These are phyloP conservation scores for Sminthurides bifidus DNA, from an alignment of 1,140 invertebrate species.

Conservation along the genomic window DNA sequence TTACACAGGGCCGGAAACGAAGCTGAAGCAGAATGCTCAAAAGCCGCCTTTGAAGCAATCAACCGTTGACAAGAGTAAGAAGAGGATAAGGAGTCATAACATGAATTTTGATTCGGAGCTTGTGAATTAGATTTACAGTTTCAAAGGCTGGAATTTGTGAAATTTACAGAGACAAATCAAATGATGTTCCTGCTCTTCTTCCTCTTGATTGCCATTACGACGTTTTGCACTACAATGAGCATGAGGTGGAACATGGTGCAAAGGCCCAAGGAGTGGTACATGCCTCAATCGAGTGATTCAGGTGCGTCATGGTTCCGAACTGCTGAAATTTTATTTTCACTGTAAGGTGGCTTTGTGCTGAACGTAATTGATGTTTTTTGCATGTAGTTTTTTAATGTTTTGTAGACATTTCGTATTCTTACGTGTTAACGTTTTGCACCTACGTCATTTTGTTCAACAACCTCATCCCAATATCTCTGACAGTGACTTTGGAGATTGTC, in stretches of 20 bases:
- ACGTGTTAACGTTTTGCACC: constrained; percentile 90
- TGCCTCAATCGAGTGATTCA: too few species aligned
- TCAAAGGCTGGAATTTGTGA: too few species aligned
- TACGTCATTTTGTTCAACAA: constrained; percentile 99
- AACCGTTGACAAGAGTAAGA: constrained; percentile 84
- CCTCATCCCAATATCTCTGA: constrained; percentile 95
- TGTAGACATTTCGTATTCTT: constrained; percentile 46
- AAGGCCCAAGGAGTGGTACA: too few species aligned
- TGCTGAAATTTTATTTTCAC: constrained; percentile 81
- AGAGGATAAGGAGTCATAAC: too few species aligned
- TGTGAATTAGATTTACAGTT: too few species aligned
- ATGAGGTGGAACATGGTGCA: too few species aligned
- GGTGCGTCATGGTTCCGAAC: too few species aligned
- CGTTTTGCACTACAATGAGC: too few species aligned
- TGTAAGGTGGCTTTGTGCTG: constrained; percentile 76
- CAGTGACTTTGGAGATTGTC: constrained; percentile 98
- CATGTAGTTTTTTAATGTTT: not conserved
- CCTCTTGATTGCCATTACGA: too few species aligned
- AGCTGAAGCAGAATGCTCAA: constrained; percentile 89
- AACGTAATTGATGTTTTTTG: constrained; percentile 49
- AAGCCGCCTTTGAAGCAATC: constrained; percentile 81
- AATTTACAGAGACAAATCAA: too few species aligned
- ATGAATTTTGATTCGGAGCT: too few species aligned
- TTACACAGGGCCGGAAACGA: constrained; percentile 96
- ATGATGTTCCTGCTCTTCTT: too few species aligned